Base-by-base conservation (phyloP, 2,888 invertebrate genomes). In the Ditula angustiorana region DNA sequence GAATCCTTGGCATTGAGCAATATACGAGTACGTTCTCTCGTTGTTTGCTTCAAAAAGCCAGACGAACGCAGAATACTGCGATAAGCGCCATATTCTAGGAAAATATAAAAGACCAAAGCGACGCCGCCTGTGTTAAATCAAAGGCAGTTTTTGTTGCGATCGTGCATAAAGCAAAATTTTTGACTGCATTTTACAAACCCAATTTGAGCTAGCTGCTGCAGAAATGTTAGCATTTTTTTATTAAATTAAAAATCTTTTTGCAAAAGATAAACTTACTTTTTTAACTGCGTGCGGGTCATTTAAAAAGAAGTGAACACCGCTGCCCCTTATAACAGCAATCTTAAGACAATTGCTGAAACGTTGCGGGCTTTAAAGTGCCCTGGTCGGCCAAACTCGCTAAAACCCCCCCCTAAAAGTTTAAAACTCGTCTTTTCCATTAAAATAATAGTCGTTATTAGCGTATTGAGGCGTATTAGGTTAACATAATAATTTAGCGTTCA, bases 111-210 rank as follows among this genome's bases (percentile, higher is more conserved):
- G 10, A 2, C 11, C 3, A 50, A 53, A 30, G 21, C 19, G 30
- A 24, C 33, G 53, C 35, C 8, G 28, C 10, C 8, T 5, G 23
- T 35, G 23, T 23, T 23, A 23, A 35, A 35, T 23, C 35, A 23
- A 19, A n/a, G 8, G 5, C 35, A 1, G 10, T 24, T 35, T 35
- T 23, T 35, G 10, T 11, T 8, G 3, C 13, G n/a, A 21, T 53
- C 7, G 23, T 35, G 53, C 35, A 35, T 35, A 13, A 21, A 23
- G 35, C 19, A 35, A 35, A 53, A 53, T 13, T 26, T 47, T 26
- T 47, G 47, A 53, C 13, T 35, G 23, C 23, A 35, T 35, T 53
- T 53, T 35, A 53, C 35, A 13, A 35, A 53, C n/a, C 21, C 52
- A 13, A 23, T 53, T 53, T 35, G 19, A 33, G 28, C 13, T 19